Conservation (phyloP, 2,113 vertebrate genomes). For the Calidris pugnax region DNA sequence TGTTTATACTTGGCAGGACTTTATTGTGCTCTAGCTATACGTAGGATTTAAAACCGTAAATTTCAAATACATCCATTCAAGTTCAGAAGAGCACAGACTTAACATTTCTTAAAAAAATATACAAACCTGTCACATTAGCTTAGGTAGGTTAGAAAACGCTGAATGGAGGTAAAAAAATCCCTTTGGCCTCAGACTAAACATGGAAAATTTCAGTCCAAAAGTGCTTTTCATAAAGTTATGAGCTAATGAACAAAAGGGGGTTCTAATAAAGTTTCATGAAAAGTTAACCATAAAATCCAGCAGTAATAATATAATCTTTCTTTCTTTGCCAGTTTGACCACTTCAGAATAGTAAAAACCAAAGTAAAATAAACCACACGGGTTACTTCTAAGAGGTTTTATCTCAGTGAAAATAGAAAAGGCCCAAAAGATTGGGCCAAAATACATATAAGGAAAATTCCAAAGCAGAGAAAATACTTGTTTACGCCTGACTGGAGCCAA, state of each 20-base stretch:
- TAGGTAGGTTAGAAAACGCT: background rate
- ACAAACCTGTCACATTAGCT: background rate
- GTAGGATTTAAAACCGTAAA: background rate
- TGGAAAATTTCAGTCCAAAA: background rate
- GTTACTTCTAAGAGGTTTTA: background rate
- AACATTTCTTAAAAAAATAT: background rate
- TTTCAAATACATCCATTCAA: background rate
- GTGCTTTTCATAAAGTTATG: background rate
- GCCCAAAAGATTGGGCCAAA: background rate
- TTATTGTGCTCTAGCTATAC: background rate
- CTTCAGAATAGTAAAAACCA: background rate
- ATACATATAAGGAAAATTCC: background rate
- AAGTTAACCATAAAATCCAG: slow-evolving; percentile 1
- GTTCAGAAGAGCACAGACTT: background rate
- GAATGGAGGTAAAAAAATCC: slow-evolving; percentile 4
- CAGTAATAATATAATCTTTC: background rate
- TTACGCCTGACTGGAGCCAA: background rate
- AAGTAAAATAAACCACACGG: background rate
- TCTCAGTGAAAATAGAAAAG: background rate
- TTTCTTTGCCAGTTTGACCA: slow-evolving; percentile 14
- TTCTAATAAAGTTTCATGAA: background rate
- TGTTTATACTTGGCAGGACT: background rate
- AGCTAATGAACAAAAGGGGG: background rate
- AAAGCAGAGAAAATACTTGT: background rate
- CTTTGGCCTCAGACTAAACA: background rate